A percentile compares a stretch with the other conserved stretches of the same genome.
phyloP scores from a whole-genome alignment of 2,113 vertebrate species.

The Pangasianodon gigas region DNA sequence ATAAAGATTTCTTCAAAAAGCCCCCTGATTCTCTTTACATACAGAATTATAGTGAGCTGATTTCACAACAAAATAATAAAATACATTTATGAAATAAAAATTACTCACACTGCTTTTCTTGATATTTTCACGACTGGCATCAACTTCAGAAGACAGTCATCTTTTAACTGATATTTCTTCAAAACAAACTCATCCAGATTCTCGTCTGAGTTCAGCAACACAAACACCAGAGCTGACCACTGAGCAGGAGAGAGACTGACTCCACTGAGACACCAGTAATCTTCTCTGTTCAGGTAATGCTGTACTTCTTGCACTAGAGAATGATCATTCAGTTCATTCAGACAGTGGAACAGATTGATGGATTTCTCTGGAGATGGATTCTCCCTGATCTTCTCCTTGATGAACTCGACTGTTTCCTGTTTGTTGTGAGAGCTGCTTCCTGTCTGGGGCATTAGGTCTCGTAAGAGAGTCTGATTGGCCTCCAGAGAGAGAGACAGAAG shows the following conservation, averaged over 20 bases:
- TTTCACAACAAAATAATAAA: not conserved
- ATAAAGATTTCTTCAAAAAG: too few species aligned
- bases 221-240: not conserved
- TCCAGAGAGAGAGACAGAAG: not conserved
- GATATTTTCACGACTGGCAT: not conserved
- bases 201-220: not conserved
- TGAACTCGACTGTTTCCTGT: not conserved
- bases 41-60: too few species aligned
- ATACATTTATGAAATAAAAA: not conserved
- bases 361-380: not conserved
- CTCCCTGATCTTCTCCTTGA: not conserved
- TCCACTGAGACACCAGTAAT: not conserved
- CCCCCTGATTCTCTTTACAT: too few species aligned
- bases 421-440: not conserved
- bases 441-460: not conserved
- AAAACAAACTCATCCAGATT: not conserved
- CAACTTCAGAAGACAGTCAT: not conserved
- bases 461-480: constrained; percentile 4
- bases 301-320: not conserved
- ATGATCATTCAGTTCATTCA: not conserved
- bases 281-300: not conserved
- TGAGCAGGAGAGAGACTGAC: not conserved
- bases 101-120: not conserved
- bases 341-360: not conserved
- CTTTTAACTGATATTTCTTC: not conserved